These are phyloP conservation scores for Lagocephalus sceleratus DNA, from an alignment of 2,797 vertebrate species.

Conservation along the genomic window DNA sequence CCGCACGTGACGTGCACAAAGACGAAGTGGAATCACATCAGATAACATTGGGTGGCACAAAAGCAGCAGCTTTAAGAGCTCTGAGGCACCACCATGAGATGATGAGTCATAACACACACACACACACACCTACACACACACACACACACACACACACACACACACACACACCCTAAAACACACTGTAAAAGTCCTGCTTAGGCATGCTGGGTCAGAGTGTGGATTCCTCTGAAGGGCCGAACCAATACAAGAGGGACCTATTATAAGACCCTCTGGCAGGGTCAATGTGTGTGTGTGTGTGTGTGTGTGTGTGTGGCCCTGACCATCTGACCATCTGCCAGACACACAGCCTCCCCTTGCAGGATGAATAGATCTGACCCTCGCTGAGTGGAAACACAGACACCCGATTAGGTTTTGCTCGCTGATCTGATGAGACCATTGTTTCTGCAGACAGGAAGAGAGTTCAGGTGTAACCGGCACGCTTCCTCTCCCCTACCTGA, in stretches of 20 bases:
- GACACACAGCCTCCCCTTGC: constrained; percentile 36
- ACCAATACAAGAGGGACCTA: constrained; percentile 45
- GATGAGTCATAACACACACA: constrained; percentile 45
- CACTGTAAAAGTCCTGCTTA: constrained; percentile 50
- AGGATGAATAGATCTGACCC: constrained; percentile 37
- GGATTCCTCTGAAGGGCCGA: constrained; percentile 57
- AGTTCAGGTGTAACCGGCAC: constrained; percentile 13
- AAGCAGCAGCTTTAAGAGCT: constrained; percentile 8
- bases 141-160: constrained; percentile 21
- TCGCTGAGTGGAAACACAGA: constrained; percentile 34
- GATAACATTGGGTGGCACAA: background rate
- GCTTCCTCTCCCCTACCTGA: background rate
- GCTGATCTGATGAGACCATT: constrained; percentile 25
- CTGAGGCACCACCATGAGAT: background rate
- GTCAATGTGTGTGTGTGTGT: constrained; percentile 39
- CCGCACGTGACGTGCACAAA: too few species aligned
- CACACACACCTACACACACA: constrained; percentile 36
- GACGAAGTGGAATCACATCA: too few species aligned
- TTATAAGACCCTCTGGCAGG: constrained; percentile 57
- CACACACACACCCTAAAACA: constrained; percentile 17
- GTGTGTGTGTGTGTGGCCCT: constrained; percentile 40
- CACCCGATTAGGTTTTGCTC: constrained; percentile 12
- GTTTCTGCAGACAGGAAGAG: constrained; percentile 22
- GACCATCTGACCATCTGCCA: constrained; percentile 75
- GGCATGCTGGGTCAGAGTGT: constrained; percentile 58